Conservation (phyloP, 2,888 invertebrate species). For the Agrochola circellaris region DNA sequence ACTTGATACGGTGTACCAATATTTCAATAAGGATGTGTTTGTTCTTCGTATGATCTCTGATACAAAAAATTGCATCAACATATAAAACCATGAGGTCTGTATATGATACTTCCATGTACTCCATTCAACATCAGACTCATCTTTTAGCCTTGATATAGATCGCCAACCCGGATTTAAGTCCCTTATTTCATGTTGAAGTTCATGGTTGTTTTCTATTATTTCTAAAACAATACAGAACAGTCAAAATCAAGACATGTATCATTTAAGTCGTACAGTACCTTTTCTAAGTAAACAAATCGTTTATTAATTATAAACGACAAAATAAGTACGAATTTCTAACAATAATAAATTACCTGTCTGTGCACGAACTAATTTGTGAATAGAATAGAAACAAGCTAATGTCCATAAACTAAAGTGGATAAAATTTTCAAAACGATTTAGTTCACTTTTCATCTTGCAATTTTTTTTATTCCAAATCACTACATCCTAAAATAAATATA, state of each 20-base stretch:
- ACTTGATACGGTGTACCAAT: slow-evolving; percentile 90
- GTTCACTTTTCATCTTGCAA: slow-evolving; percentile 73
- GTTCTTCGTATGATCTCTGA: slow-evolving; percentile 87
- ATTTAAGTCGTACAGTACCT: not conserved
- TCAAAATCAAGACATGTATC: not conserved
- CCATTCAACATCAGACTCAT: slow-evolving; percentile 94
- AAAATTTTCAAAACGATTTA: slow-evolving; percentile 80
- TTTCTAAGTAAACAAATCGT: not conserved
- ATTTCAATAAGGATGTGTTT: slow-evolving; percentile 79
- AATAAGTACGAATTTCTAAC: not conserved
- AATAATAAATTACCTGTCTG: slow-evolving; percentile 85
- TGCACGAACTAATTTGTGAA: slow-evolving; percentile 88
- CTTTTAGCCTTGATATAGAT: slow-evolving; percentile 90
- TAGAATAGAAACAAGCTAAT: slow-evolving; percentile 89
- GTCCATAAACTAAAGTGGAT: slow-evolving; percentile 90
- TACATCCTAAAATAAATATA: slow-evolving; percentile 26
- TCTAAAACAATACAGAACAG: slow-evolving; percentile 73
- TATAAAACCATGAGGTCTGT: slow-evolving; percentile 88
- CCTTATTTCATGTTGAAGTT: slow-evolving; percentile 70
- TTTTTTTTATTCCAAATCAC: slow-evolving; percentile 20
- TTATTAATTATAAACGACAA: not conserved
- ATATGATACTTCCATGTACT: slow-evolving; percentile 91
- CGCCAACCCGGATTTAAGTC: slow-evolving; percentile 91
- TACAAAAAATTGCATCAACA: slow-evolving; percentile 89
- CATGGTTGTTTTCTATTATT: slow-evolving; percentile 74